Evolutionary conservation across 1,140 invertebrate genomes (phyloP), one percentile per base, ranked within the genome.

Genomic region (Mya arenaria): DNA sequence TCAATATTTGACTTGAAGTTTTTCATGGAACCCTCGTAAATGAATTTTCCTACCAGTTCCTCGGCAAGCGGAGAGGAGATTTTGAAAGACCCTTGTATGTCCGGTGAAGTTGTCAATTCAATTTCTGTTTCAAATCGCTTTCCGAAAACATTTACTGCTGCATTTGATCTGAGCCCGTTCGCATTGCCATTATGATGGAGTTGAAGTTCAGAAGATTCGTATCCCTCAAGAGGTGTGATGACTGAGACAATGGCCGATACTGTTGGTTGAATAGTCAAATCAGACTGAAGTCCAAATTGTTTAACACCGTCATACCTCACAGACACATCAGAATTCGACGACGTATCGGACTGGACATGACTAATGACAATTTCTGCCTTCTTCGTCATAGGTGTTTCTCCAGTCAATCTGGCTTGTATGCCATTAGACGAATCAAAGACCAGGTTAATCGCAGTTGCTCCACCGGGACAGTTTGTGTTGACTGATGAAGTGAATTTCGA

Each of bases 391-490:
- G 71, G 71, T 0, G 71, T 58, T 30, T 39, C 37, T 1, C 56
- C 37, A 52, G 34, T 37, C 3, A 60, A 8, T 74, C 30, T 74
- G 56, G 19, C 71, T 1, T 56, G 34, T 23, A 32, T 32, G 25
- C 36, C 56, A 25, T 58, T 37, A 2, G 55, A 58, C 6, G 52
- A 74, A 74, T 74, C 71, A 60, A 74, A 74, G 48, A 34, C 17
- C 5, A 28, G 32, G 13, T 10, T 37, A 74, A 32, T 32, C 4
- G 17, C 23, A 23, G 23, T 19, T 39, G 28, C n/a, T 39, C 55
- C n/a, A 36, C 0, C 8, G 28, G 44, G 44, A 5, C 32, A 44
- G 5, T 32, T 44, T 23, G 63, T 34, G 10, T 75, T 56, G 0
- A 30, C 73, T 39, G 62, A n/a, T 17, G 17, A 30, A 63, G n/a